phyloP scores from a whole-genome alignment of 1,140 invertebrate species.

The Neotoxoptera formosana region DNA sequence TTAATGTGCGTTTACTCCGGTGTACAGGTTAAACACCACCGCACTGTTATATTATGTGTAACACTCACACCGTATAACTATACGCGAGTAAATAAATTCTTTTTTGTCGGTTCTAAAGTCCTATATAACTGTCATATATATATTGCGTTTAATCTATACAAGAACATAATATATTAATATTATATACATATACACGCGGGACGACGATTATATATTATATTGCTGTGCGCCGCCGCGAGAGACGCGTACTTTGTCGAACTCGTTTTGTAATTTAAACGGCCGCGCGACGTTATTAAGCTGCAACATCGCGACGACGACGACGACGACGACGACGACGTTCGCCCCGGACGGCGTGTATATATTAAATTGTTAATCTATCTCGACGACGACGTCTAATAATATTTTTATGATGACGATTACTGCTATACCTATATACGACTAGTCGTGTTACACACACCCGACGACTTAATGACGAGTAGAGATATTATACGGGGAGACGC shows the following conservation, averaged over 20 bases:
- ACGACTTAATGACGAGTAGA: background rate
- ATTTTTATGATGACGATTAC: background rate
- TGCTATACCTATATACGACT: no score
- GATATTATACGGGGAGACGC: background rate
- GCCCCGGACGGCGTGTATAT: background rate
- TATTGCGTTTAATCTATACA: constrained; percentile 25
- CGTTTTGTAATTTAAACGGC: constrained; percentile 33
- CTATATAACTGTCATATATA: constrained; percentile 42
- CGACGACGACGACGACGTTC: background rate
- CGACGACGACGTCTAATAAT: background rate
- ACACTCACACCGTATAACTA: constrained; percentile 46
- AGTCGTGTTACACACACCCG: background rate
- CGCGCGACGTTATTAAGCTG: no score
- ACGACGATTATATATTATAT: background rate
- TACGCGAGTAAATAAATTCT: constrained; percentile 30
- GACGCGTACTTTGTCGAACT: constrained; percentile 31
- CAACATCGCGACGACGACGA: background rate
- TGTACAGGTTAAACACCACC: no score
- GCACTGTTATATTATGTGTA: background rate
- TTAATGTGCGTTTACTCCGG: constrained; percentile 29
- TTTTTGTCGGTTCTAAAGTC: background rate
- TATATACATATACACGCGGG: background rate
- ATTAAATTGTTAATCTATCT: constrained; percentile 7
- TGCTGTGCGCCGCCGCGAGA: background rate
- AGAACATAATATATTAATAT: background rate